These are phyloP conservation scores for Cephus pygmeus DNA, from an alignment of 2,888 invertebrate species.

Conservation along the genomic window DNA sequence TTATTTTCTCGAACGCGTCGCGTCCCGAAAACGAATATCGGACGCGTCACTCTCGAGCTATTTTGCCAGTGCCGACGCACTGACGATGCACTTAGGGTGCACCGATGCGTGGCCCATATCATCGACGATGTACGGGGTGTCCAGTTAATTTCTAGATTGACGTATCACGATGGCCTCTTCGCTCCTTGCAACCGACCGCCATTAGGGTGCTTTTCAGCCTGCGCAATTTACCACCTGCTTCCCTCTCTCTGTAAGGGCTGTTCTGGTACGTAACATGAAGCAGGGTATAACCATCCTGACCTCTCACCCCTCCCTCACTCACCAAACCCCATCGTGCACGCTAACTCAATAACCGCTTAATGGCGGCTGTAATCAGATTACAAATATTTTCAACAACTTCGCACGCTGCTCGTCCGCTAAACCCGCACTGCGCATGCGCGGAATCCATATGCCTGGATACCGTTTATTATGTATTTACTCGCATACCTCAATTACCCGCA, in stretches of 20 bases:
- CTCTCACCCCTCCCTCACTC: neutral
- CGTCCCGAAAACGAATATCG: neutral
- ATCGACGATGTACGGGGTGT: neutral
- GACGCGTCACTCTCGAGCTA: neutral
- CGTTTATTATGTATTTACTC: neutral
- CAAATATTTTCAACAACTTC: conserved; percentile 19
- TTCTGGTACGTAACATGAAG: neutral
- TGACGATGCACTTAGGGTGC: neutral
- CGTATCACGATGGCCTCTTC: neutral
- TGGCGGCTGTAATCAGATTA: conserved; percentile 15
- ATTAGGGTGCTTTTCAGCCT: neutral
- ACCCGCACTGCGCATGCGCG: neutral
- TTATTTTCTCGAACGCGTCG: neutral
- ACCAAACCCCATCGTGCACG: neutral
- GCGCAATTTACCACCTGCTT: neutral
- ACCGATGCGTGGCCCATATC: neutral
- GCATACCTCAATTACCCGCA: neutral
- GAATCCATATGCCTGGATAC: neutral
- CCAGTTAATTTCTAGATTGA: neutral
- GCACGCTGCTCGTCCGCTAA: neutral
- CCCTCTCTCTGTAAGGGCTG: neutral
- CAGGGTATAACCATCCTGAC: neutral
- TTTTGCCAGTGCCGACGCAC: neutral
- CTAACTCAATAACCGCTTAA: conserved; percentile 19
- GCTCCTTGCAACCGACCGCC: neutral